phyloP scores from a whole-genome alignment of 2,113 vertebrate species.

The Sprattus sprattus region DNA sequence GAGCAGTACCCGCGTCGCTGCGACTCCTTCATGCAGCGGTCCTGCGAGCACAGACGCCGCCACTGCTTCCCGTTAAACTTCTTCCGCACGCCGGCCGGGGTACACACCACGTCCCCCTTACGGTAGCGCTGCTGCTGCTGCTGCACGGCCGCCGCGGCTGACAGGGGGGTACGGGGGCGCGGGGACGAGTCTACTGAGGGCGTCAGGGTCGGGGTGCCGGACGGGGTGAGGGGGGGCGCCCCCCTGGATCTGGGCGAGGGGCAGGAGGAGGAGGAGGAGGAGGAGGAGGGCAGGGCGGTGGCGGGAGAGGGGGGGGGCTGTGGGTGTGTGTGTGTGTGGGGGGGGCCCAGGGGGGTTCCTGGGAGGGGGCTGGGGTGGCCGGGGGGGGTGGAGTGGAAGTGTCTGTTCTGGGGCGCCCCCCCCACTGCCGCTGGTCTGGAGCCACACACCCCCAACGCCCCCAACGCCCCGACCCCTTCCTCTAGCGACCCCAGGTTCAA shows the following conservation, averaged over 20 bases:
- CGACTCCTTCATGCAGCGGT: slow-evolving; percentile 91
- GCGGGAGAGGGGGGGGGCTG: slow-evolving; percentile 37
- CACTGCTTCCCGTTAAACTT: slow-evolving; percentile 95
- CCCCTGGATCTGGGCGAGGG: slow-evolving; percentile 50
- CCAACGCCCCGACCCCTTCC: slow-evolving; percentile 11
- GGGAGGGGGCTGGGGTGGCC: slow-evolving; percentile 58
- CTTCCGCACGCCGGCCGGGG: slow-evolving; percentile 88
- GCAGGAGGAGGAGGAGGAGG: slow-evolving; percentile 46
- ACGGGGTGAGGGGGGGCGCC: slow-evolving; percentile 49
- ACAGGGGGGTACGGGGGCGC: slow-evolving; percentile 82
- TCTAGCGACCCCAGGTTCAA: slow-evolving; percentile 63
- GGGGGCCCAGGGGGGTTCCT: slow-evolving; percentile 49
- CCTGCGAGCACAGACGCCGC: slow-evolving; percentile 88
- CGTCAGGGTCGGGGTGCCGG: slow-evolving; percentile 49
- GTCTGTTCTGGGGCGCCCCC: slow-evolving; percentile 57
- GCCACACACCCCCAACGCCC: neutral
- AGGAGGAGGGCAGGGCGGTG: slow-evolving; percentile 23
- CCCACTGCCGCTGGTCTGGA: slow-evolving; percentile 46
- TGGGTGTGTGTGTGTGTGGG: slow-evolving; percentile 12
- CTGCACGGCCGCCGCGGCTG: slow-evolving; percentile 55
- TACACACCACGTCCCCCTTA: slow-evolving; percentile 90
- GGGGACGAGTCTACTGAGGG: slow-evolving; percentile 68
- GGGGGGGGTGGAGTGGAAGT: slow-evolving; percentile 66
- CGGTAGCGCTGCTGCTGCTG: slow-evolving; percentile 84
- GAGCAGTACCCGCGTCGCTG: slow-evolving; percentile 91